phyloP scores from a whole-genome alignment of 1,140 invertebrate genomes.

The Batillaria attramentaria region DNA sequence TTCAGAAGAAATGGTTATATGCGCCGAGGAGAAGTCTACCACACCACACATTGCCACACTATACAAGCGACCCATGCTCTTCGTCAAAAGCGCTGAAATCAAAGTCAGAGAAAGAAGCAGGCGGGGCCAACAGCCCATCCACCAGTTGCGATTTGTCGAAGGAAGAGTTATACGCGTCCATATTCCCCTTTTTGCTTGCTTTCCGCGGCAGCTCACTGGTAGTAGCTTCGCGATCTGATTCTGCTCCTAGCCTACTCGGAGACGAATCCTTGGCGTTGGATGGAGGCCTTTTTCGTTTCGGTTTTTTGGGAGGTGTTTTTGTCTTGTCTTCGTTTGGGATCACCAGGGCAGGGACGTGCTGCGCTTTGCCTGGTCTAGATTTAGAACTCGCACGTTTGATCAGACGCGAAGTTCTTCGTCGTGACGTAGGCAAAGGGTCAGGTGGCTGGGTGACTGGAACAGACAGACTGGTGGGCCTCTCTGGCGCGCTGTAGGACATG shows the following conservation, averaged over 20 bases:
- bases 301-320: conserved; percentile 8
- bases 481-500: neutral
- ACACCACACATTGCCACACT: neutral
- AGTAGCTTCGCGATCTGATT: neutral
- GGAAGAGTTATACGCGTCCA: no score
- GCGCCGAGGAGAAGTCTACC: no score
- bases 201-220: neutral
- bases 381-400: neutral
- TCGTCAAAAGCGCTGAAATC: conserved; percentile 3
- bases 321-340: neutral
- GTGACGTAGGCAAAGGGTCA: no score
- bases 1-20: no score
- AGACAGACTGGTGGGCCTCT: neutral
- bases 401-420: neutral
- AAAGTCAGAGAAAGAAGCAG: neutral
- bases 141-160: neutral
- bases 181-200: neutral
- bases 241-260: no score
- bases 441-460: neutral
- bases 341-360: no score
- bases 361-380: neutral
- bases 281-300: conserved; percentile 14
- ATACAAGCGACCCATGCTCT: conserved; percentile 10
- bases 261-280: no score
- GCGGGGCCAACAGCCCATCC: neutral